Conservation (phyloP, 2,888 invertebrate genomes). For the Stramonita haemastoma region DNA sequence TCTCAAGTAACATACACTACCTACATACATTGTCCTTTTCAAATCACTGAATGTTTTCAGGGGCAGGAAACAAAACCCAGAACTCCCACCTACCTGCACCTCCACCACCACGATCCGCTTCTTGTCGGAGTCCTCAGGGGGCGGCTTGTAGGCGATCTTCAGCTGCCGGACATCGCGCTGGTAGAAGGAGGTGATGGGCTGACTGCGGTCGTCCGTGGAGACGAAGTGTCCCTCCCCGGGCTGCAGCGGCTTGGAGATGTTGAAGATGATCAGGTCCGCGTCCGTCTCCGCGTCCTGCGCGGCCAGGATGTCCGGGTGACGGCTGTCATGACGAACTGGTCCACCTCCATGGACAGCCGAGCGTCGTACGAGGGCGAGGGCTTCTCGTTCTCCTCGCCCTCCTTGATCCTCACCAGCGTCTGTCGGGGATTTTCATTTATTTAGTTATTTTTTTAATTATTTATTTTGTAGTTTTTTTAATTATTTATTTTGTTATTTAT, state of each 20-base stretch:
- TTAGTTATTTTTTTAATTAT: no score
- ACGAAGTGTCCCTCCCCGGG: slow-evolving; percentile 74
- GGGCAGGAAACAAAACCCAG: background rate
- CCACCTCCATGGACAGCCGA: slow-evolving; percentile 73
- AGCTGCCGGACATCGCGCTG: slow-evolving; percentile 74
- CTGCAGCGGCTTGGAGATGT: slow-evolving; percentile 70
- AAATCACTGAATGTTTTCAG: no score
- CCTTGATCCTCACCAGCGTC: slow-evolving; percentile 66
- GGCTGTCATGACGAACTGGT: slow-evolving; percentile 77
- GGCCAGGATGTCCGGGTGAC: slow-evolving; percentile 73
- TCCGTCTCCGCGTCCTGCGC: slow-evolving; percentile 75
- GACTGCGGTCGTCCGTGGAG: slow-evolving; percentile 74
- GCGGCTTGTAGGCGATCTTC: slow-evolving; percentile 77
- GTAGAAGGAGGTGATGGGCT: slow-evolving; percentile 75
- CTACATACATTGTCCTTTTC: background rate
- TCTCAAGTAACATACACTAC: background rate
- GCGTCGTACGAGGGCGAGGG: slow-evolving; percentile 69
- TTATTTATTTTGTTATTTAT: background rate
- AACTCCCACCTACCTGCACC: slow-evolving; percentile 49
- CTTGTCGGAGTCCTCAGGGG: slow-evolving; percentile 70
- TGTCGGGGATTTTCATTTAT: background rate
- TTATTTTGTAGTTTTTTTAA: background rate
- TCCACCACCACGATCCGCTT: slow-evolving; percentile 69
- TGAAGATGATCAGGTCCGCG: slow-evolving; percentile 72
- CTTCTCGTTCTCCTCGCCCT: slow-evolving; percentile 70